Base-by-base conservation (phyloP, 2,113 vertebrate genomes). In the Ploceus nigricollis region DNA sequence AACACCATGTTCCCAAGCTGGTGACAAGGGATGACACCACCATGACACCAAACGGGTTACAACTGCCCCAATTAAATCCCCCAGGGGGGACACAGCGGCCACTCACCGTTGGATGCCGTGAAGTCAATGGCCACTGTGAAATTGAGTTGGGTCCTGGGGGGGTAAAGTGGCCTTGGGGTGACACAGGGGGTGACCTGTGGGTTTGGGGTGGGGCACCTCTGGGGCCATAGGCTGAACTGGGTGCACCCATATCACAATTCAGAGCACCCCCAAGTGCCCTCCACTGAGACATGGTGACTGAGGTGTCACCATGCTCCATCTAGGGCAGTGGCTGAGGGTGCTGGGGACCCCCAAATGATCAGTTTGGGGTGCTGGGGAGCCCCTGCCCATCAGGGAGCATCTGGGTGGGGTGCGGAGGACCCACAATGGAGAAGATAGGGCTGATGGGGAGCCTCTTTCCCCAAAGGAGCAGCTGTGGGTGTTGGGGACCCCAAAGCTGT, bases 81-180 rank as follows among this genome's bases (percentile, higher is more conserved):
- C 14, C 6, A 21, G 13, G 6, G 13, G 16, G 15, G 4, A 45
- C 47, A 69, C 18, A 78, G 48, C 18, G 17, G 63, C 60, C 66
- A 97, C 99, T 99, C 98, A 99, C 99, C 99, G 69, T 99, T 99
- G 95, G 99, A 99, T 8, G 99, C 99, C 0, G 99, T 99, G 97
- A 99, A 99, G 97, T 99, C 99, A 3, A 99, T 99, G 97, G 99
- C 99, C 96, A 99, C 99, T 2, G 99, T 99, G 97, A 99, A 99
- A 98, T 99, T 99, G 97, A 99, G 99, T 97, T 99, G 99, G 30
- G 99, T 99, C 95, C 99, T 99, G 82, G 12, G 5, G 33, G 71
- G 86, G 7, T 31, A 78, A 69, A 87, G 28, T 77, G 22, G 33
- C 45, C 22, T 68, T 77, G 15, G 18, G 12, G 33, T 87, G 53